These are phyloP conservation scores for Brachyistius frenatus DNA, from an alignment of 2,113 vertebrate genomes.

Conservation along the genomic window DNA sequence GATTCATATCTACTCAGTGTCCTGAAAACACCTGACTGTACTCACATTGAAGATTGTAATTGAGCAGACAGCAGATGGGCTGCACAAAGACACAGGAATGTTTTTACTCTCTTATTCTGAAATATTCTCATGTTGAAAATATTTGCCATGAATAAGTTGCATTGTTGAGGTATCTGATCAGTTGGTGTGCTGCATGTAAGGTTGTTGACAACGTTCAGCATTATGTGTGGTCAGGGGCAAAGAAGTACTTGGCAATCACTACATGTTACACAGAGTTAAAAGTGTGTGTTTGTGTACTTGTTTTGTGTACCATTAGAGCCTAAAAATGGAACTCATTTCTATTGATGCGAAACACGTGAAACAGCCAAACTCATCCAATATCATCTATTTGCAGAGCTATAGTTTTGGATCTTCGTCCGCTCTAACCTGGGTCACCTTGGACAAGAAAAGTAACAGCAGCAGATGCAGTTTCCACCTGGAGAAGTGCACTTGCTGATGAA, in stretches of 20 bases:
- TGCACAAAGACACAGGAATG: slow-evolving; percentile 6
- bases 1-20: slow-evolving; percentile 72
- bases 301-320: too few relatives aligned
- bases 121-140: background rate
- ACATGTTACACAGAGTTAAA: background rate
- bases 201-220: background rate
- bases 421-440: slow-evolving; percentile 7
- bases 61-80: slow-evolving; percentile 21
- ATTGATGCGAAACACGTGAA: background rate
- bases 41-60: slow-evolving; percentile 42
- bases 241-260: background rate
- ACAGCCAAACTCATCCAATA: background rate
- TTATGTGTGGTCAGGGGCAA: background rate
- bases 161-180: background rate
- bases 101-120: background rate
- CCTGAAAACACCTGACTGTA: slow-evolving; percentile 69
- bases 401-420: slow-evolving; percentile 27
- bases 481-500: slow-evolving; percentile 6
- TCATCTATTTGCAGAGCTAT: slow-evolving; percentile 28
- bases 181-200: background rate
- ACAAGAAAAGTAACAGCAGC: slow-evolving; percentile 15
- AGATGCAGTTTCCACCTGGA: slow-evolving; percentile 8
- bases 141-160: slow-evolving; percentile 17
- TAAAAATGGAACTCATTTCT: background rate
- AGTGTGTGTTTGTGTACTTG: too few relatives aligned